Percentiles rank a stretch among this genome's conserved stretches.
Conservation (phyloP, 2,888 invertebrate species). For the Zele albiditarsus region DNA sequence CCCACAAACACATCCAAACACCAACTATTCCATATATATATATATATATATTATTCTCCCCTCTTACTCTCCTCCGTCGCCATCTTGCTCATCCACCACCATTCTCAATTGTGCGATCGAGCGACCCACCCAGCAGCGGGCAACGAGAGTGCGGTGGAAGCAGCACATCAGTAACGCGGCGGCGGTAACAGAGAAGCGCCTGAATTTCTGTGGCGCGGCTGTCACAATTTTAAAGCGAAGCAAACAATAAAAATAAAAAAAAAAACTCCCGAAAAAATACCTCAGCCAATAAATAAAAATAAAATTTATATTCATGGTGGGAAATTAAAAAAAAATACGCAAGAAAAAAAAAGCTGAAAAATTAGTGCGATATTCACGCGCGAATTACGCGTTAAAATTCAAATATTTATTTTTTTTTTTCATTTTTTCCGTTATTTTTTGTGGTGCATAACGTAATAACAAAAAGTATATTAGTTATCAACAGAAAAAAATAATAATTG, state of each 20-base stretch:
- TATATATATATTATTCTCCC: too few relatives aligned
- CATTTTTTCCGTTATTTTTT: not conserved
- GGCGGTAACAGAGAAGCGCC: conserved; percentile 32
- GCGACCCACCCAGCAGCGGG: conserved; percentile 63
- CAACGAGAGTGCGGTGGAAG: conserved; percentile 50
- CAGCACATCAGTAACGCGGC: conserved; percentile 45
- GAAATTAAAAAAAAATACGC: not conserved
- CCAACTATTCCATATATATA: too few relatives aligned
- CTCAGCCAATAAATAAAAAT: not conserved
- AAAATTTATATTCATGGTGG: not conserved
- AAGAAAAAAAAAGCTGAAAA: not conserved
- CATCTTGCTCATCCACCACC: not conserved
- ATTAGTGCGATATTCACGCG: not conserved
- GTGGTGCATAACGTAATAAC: not conserved
- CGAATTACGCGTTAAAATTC: not conserved
- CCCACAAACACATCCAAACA: not conserved
- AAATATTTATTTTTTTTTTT: not conserved
- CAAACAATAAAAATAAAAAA: not conserved
- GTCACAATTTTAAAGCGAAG: conserved; percentile 11
- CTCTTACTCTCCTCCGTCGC: conserved; percentile 29
- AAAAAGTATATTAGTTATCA: not conserved
- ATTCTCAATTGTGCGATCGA: conserved; percentile 53
- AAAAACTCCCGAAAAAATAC: not conserved
- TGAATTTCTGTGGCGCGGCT: conserved; percentile 12
- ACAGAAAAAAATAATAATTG: not conserved